A percentile compares a stretch with the other conserved stretches of the same genome.
phyloP scores from a whole-genome alignment of 2,113 vertebrate genomes.

The Diadophis punctatus region DNA sequence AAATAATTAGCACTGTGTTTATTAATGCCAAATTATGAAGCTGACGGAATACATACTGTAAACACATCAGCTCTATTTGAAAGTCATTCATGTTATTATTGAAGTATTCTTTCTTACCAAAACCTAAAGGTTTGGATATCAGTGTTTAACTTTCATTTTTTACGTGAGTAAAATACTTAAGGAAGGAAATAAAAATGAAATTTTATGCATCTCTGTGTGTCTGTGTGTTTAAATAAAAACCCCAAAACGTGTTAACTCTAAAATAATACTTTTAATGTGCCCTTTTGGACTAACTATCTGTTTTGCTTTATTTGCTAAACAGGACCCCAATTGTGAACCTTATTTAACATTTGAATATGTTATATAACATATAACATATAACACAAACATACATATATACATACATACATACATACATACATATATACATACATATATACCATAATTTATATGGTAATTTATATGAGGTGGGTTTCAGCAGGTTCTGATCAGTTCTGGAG shows the following conservation, averaged over 20 bases:
- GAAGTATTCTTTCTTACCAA: not conserved
- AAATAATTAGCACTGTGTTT: not conserved
- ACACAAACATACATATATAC: too few relatives aligned
- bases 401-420: too few relatives aligned
- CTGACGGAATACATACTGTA: not conserved
- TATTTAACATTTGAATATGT: not conserved
- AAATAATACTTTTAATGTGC: not conserved
- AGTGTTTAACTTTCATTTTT: not conserved
- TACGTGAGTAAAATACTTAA: not conserved
- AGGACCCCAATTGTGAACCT: not conserved
- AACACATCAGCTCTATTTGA: not conserved
- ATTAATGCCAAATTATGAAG: not conserved
- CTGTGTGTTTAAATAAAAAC: not conserved
- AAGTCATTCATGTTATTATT: not conserved
- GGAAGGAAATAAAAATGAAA: not conserved
- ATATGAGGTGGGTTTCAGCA: too few relatives aligned
- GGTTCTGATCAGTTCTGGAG: too few relatives aligned
- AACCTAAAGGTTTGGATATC: not conserved
- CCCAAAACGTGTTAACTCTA: not conserved
- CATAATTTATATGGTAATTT: too few relatives aligned
- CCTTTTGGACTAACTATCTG: not conserved
- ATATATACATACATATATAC: too few relatives aligned
- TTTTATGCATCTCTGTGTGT: not conserved
- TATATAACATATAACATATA: too few relatives aligned
- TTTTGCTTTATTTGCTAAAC: not conserved